These are phyloP conservation scores for Stylophora pistillata DNA, from an alignment of 64 coral and sea anemone species.

Conservation along the genomic window DNA sequence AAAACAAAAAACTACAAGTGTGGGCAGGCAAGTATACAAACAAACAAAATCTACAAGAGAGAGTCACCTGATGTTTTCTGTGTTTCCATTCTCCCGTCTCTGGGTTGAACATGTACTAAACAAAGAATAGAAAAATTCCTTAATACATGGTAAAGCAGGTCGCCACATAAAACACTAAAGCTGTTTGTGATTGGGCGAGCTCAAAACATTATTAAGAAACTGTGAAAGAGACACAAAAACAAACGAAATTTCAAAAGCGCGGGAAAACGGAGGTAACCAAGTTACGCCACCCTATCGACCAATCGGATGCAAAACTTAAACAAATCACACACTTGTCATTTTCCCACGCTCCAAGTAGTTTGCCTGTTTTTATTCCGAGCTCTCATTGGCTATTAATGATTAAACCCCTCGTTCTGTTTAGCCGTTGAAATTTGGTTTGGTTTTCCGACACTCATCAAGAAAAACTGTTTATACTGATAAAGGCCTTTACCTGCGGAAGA, in stretches of 20 bases:
- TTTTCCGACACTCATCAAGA: too few species aligned
- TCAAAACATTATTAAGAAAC: background rate
- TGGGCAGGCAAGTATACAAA: background rate
- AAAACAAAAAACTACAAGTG: background rate
- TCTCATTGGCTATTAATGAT: too few species aligned
- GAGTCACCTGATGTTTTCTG: slow-evolving; percentile 71
- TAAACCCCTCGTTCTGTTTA: too few species aligned
- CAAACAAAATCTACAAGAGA: background rate
- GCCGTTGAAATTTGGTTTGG: background rate
- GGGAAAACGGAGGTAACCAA: too few species aligned
- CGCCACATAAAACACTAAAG: background rate
- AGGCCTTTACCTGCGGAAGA: slow-evolving; percentile 72
- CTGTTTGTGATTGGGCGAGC: too few species aligned
- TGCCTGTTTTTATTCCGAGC: too few species aligned
- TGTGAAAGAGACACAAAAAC: background rate
- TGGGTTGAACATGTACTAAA: slow-evolving; percentile 98
- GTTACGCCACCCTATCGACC: too few species aligned
- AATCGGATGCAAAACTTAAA: too few species aligned
- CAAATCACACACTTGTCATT: too few species aligned
- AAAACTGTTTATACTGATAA: too few species aligned
- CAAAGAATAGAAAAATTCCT: background rate
- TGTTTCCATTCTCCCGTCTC: slow-evolving; percentile 97
- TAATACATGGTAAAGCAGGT: background rate
- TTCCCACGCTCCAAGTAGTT: too few species aligned
- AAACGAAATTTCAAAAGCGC: too few species aligned